These are phyloP conservation scores for Megaleporinus macrocephalus DNA, from an alignment of 2,113 vertebrate genomes.

Conservation along the genomic window DNA sequence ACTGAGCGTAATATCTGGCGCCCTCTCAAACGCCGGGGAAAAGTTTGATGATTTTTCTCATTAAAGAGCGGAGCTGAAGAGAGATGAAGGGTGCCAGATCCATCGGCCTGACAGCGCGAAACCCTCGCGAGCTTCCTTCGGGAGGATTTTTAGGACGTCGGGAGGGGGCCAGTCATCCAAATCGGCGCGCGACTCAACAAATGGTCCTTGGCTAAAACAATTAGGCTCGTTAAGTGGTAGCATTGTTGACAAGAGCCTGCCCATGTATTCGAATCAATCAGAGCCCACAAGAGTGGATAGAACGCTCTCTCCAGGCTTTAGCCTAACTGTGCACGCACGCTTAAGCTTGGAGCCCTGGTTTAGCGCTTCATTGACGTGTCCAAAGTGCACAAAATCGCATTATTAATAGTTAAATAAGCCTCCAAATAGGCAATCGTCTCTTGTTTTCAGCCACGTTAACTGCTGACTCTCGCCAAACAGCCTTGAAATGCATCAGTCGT, in stretches of 20 bases:
- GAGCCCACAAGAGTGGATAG: conserved; percentile 43
- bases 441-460: background rate
- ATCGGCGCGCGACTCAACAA: conserved; percentile 53
- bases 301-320: conserved; percentile 16
- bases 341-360: conserved; percentile 1
- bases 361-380: conserved; percentile 36
- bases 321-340: conserved; percentile 30
- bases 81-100: conserved; percentile 20
- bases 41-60: conserved; percentile 43
- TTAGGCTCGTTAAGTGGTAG: conserved; percentile 52
- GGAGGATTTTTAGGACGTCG: conserved; percentile 20
- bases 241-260: conserved; percentile 38
- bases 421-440: background rate
- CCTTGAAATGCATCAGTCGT: conserved; percentile 6
- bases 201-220: conserved; percentile 58
- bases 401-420: conserved; percentile 41
- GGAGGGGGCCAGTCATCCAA: conserved; percentile 38
- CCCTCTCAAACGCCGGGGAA: conserved; percentile 19
- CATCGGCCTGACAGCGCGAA: conserved; percentile 28
- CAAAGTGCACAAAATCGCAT: conserved; percentile 35
- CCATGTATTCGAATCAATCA: conserved; percentile 49
- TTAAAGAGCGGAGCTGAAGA: conserved; percentile 28
- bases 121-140: conserved; percentile 41
- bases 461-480: background rate
- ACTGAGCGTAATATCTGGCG: conserved; percentile 24